phyloP scores from a whole-genome alignment of 2,888 invertebrate genomes.

The Tanaodytes sp. region DNA sequence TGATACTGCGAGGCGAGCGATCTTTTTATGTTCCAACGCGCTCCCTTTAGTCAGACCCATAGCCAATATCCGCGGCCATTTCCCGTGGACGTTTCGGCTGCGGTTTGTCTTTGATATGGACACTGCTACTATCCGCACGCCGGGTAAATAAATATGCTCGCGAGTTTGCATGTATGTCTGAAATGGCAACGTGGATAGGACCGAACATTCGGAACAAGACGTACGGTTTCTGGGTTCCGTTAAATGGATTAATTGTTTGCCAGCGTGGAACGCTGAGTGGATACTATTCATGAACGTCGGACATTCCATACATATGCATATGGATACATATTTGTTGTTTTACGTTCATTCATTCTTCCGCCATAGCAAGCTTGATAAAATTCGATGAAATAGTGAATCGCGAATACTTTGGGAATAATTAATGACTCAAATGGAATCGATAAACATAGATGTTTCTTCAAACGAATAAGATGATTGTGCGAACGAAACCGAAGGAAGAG shows the following conservation, averaged over 20 bases:
- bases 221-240: constrained; percentile 49
- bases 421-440: no score
- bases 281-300: constrained; percentile 50
- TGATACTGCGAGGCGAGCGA: constrained; percentile 64
- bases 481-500: no score
- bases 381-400: no score
- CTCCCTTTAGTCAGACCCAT: constrained; percentile 62
- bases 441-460: no score
- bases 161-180: constrained; percentile 18
- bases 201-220: constrained; percentile 48
- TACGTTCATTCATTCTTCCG: no score
- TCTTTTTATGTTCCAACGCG: constrained; percentile 72
- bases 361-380: no score
- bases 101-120: constrained; percentile 45
- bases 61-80: constrained; percentile 68
- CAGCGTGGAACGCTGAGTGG: constrained; percentile 53
- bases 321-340: no score
- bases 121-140: constrained; percentile 24
- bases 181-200: constrained; percentile 34
- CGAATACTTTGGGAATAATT: no score
- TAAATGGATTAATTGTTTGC: constrained; percentile 54
- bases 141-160: constrained; percentile 35
- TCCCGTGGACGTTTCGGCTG: constrained; percentile 56
- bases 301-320: no score
- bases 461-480: no score